These are phyloP conservation scores for Eulemur mongoz DNA, from an alignment of 2,797 vertebrate genomes.

Conservation along the genomic window DNA sequence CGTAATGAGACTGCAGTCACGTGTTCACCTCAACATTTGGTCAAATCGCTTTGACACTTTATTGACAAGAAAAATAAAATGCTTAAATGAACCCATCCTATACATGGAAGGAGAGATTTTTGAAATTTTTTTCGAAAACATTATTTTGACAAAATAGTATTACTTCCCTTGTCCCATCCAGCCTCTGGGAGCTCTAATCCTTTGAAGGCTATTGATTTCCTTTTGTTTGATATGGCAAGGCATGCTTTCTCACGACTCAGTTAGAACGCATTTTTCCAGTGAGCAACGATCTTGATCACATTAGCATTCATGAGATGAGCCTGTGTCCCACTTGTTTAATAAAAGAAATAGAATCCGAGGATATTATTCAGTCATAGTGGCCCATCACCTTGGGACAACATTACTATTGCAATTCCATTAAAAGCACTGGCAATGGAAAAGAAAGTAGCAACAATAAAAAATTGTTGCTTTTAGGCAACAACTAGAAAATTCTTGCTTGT, in stretches of 20 bases:
- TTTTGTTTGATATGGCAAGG: slow-evolving; percentile 35
- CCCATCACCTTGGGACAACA: slow-evolving; percentile 49
- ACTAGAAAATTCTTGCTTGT: neutral
- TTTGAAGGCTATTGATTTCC: slow-evolving; percentile 61
- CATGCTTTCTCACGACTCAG: neutral
- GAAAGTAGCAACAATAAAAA: slow-evolving; percentile 62
- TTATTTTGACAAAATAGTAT: slow-evolving; percentile 9
- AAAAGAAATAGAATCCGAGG: slow-evolving; percentile 56
- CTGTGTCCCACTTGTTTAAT: slow-evolving; percentile 51
- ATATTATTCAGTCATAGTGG: neutral
- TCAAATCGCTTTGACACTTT: neutral
- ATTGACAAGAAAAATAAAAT: slow-evolving; percentile 48
- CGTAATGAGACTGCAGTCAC: neutral
- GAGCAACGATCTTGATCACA: slow-evolving; percentile 18
- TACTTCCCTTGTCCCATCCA: neutral
- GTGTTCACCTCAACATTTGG: neutral
- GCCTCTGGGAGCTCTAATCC: slow-evolving; percentile 16
- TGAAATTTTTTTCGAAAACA: neutral
- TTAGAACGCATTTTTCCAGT: slow-evolving; percentile 59
- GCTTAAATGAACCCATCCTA: neutral
- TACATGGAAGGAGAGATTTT: neutral
- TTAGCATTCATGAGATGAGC: slow-evolving; percentile 63
- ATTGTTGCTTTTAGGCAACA: slow-evolving; percentile 59
- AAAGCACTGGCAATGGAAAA: neutral
- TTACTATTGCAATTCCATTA: slow-evolving; percentile 64